Base-by-base conservation (phyloP, 2,888 invertebrate species). In the Mellilla xanthometata region DNA sequence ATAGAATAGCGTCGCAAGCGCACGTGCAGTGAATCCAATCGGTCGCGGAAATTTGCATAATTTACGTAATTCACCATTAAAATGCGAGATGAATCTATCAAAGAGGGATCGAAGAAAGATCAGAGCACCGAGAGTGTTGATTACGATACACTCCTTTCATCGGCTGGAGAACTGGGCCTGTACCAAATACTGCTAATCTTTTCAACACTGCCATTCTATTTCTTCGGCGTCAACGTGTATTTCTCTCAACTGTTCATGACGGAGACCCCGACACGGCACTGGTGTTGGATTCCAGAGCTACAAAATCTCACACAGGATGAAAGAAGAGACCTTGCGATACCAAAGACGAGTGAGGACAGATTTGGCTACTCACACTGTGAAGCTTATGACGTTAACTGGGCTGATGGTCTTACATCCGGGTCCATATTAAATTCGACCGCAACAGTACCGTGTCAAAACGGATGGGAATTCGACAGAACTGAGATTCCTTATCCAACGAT, bases 401-500 rank as follows among this genome's bases (percentile, higher is more conserved):
- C 65, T 7, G 66, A 75, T 2, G 63, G 74, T 6, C 52, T 79
- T 15, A 22, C 35, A 22, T 58, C 44, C 0, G 71, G 68, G 27
- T 45, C 38, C 11, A 54, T 23, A 12, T 72, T 72, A 5, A 55
- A 76, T 44, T 39, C 46, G 10, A 59, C 65, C 76, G 52, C 32
- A n/a, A 71, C 59, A 10, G 60, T 62, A 13, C 57, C 72, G 3
- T 81, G 81, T 60, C 62, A 65, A 56, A 39, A 72, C 44, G 81
- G 81, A 45, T 81, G 81, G 81, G 80, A 81, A 43, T 81, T 76
- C 23, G 71, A 80, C 43, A 66, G 64, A 56, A 68, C 66, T 8
- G 78, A 81, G 39, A 75, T 81, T 57, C 80, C 81, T 1, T 81
- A 81, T 47, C 65, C 75, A 9, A 81, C 81, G 0, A 74, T 79